A percentile compares a stretch with the other conserved stretches of the same genome.
These are phyloP conservation scores for Silurus glanis DNA, from an alignment of 2,113 vertebrate species.

Conservation along the genomic window DNA sequence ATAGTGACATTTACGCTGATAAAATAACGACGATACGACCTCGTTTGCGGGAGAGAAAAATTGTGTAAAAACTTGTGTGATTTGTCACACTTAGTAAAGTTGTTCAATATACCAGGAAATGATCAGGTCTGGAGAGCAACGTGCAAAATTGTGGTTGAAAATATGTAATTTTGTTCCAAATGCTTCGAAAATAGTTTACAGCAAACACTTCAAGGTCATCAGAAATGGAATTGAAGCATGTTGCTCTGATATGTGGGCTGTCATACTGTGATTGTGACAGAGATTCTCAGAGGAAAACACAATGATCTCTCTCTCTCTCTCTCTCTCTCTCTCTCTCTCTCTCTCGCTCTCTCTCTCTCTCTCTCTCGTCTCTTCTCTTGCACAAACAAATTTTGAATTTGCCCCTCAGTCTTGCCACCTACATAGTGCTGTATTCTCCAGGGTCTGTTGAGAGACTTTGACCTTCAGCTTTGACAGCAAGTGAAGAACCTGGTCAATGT, in stretches of 20 bases:
- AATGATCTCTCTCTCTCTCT: neutral
- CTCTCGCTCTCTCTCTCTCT: neutral
- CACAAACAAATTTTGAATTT: constrained; percentile 31
- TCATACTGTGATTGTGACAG: constrained; percentile 35
- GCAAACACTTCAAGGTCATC: constrained; percentile 29
- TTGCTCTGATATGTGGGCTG: constrained; percentile 19
- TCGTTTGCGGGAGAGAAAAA: neutral
- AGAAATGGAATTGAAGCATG: constrained; percentile 37
- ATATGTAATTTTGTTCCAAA: neutral
- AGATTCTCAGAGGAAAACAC: constrained; percentile 37
- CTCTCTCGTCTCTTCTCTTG: neutral
- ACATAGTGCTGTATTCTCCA: constrained; percentile 41
- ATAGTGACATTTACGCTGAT: too few relatives aligned
- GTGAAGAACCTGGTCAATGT: constrained; percentile 28
- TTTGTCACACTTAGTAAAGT: neutral
- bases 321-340: constrained; percentile 8
- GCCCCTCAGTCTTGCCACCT: constrained; percentile 19
- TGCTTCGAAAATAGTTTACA: neutral
- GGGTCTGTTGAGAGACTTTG: constrained; percentile 30
- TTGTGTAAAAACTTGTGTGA: neutral
- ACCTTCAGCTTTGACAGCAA: constrained; percentile 5
- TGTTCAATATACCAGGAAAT: neutral
- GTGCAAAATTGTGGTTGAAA: neutral
- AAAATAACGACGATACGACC: too few relatives aligned
- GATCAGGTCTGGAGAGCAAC: neutral